These are phyloP conservation scores for Tethea ocularis DNA, from an alignment of 2,888 invertebrate genomes.

Conservation along the genomic window DNA sequence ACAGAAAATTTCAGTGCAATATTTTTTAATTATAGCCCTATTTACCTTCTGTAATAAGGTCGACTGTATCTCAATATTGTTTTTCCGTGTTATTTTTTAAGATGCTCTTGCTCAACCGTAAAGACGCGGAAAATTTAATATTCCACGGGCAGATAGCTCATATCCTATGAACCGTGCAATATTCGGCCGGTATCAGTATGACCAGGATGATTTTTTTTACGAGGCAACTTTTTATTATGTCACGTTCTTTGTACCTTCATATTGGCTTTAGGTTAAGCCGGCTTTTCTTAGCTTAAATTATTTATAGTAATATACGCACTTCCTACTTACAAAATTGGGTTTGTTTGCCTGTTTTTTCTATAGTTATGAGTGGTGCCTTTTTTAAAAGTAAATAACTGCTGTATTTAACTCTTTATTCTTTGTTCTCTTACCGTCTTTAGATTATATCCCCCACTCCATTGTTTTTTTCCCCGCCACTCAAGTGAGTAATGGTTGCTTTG, in stretches of 20 bases:
- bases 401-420: too few species aligned
- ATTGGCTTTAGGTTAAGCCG: conserved; percentile 10
- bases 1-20: too few species aligned
- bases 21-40: too few species aligned
- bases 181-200: conserved; percentile 16
- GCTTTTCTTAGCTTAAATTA: not conserved
- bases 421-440: too few species aligned
- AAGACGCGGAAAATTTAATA: conserved; percentile 38
- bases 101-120: conserved; percentile 19
- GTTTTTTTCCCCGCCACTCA: too few species aligned
- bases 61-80: too few species aligned
- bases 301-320: not conserved
- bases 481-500: too few species aligned
- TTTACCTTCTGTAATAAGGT: too few species aligned
- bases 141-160: conserved; percentile 28
- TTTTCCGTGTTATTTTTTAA: not conserved
- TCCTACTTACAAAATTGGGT: not conserved
- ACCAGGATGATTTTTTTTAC: conserved; percentile 31
- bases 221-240: conserved; percentile 24
- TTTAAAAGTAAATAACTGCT: too few species aligned
- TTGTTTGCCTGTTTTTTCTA: too few species aligned
- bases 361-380: too few species aligned
- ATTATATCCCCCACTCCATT: too few species aligned
- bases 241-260: conserved; percentile 24
- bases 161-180: conserved; percentile 21